phyloP scores from a whole-genome alignment of 2,797 vertebrate genomes.

The Monodelphis domestica region DNA sequence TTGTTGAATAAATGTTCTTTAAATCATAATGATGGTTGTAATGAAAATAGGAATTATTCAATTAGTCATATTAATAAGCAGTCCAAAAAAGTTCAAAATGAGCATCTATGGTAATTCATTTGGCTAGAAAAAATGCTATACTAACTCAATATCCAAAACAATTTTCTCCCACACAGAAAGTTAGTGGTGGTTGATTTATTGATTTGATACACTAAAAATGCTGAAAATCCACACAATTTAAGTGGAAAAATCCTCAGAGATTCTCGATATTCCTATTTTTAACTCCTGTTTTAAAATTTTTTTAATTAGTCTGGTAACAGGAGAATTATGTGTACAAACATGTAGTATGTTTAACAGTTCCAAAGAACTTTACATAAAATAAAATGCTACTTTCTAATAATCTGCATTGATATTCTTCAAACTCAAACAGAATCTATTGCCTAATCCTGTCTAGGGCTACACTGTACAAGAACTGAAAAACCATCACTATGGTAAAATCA shows the following conservation, averaged over 20 bases:
- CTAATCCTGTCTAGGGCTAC: background rate
- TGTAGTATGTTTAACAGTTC: background rate
- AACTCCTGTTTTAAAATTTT: background rate
- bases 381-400: background rate
- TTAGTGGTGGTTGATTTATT: background rate
- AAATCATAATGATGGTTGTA: background rate
- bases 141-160: background rate
- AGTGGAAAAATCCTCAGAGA: background rate
- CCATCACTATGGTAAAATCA: slow-evolving; percentile 23
- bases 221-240: background rate
- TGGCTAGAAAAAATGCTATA: background rate
- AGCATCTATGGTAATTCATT: background rate
- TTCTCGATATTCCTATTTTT: background rate
- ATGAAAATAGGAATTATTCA: background rate
- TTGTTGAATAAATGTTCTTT: background rate
- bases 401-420: slow-evolving; percentile 23
- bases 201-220: background rate
- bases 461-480: slow-evolving; percentile 3
- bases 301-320: background rate
- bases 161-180: background rate
- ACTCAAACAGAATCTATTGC: background rate
- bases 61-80: background rate
- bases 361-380: background rate
- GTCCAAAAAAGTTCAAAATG: background rate
- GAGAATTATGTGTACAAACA: background rate